Evolutionary conservation across 2,113 vertebrate species (phyloP).

Genomic region (Chloropsis hardwickii): DNA sequence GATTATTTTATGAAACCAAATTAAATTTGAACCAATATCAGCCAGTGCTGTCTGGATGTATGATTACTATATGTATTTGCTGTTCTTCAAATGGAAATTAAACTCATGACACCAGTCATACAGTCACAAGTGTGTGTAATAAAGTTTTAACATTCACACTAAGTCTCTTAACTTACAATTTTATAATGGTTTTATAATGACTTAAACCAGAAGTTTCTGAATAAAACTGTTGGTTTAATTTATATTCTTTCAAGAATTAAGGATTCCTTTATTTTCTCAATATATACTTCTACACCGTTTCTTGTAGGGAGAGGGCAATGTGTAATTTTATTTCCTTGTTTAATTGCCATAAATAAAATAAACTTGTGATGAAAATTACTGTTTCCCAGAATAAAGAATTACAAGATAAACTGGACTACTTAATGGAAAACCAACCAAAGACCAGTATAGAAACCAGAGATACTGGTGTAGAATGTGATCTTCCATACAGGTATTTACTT

Average conservation of each 20-base stretch:
- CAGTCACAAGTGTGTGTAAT: background rate
- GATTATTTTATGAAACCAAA: background rate
- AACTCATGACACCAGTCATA: background rate
- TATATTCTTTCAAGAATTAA: background rate
- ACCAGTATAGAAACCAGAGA: slow-evolving; percentile 82
- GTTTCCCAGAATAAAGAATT: slow-evolving; percentile 93
- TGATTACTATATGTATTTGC: background rate
- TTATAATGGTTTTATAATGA: background rate
- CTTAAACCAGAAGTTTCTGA: background rate
- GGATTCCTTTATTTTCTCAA: background rate
- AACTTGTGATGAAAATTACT: background rate
- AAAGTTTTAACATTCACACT: background rate
- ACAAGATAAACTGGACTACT: slow-evolving; percentile 93
- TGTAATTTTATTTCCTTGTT: background rate
- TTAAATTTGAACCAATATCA: background rate
- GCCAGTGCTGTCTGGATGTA: background rate
- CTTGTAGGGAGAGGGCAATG: background rate
- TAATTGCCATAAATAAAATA: background rate
- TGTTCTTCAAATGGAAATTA: background rate
- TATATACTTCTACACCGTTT: background rate
- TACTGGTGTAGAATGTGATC: slow-evolving; percentile 83
- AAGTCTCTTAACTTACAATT: background rate
- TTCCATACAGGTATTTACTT: slow-evolving; percentile 81
- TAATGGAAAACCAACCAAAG: slow-evolving; percentile 84
- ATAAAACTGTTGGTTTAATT: background rate